Conservation (phyloP, 2,113 vertebrate genomes). For the Lophura nycthemera region DNA sequence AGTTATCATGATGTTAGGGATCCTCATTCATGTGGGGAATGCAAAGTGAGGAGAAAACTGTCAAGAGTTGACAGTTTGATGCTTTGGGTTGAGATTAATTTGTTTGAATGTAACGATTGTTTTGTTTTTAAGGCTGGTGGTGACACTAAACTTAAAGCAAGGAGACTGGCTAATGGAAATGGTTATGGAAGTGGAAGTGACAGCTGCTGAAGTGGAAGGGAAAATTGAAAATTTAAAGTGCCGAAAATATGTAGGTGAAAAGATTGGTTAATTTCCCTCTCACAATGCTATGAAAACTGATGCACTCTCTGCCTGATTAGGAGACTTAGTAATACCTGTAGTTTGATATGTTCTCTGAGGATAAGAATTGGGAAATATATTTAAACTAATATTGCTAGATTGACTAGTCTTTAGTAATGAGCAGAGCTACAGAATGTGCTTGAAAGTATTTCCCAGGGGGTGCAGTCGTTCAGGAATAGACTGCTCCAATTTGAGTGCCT, state of each 20-base stretch:
- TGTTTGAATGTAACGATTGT: background rate
- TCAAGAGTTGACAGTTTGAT: background rate
- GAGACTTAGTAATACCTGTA: background rate
- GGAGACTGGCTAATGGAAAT: background rate
- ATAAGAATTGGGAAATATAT: background rate
- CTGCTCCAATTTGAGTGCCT: background rate
- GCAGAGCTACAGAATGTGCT: background rate
- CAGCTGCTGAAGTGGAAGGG: background rate
- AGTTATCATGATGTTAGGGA: background rate
- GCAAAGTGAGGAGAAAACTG: background rate
- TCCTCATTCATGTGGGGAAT: background rate
- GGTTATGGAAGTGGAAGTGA: background rate
- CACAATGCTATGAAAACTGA: background rate
- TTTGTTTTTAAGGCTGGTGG: background rate
- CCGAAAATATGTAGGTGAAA: background rate
- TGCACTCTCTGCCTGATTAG: background rate
- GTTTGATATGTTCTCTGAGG: background rate
- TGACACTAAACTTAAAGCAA: background rate
- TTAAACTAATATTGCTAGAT: background rate
- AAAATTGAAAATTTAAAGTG: background rate
- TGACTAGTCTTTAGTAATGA: background rate
- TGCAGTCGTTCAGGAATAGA: background rate
- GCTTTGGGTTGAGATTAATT: background rate
- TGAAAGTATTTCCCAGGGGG: background rate
- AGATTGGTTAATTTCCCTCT: background rate